Conservation (phyloP, 2,888 invertebrate genomes). For the Rhopalosiphum nymphaeae region DNA sequence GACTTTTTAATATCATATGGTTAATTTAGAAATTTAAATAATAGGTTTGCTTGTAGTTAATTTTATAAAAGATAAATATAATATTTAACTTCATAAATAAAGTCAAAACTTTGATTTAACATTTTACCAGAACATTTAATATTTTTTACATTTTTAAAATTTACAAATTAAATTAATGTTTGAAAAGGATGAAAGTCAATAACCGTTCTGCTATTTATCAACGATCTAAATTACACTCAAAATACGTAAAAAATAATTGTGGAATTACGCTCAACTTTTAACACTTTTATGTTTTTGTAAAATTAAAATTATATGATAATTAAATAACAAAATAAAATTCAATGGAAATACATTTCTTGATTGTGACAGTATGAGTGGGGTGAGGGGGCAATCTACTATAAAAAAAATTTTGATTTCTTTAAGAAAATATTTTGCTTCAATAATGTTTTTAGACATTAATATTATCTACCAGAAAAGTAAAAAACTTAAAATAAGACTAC, state of each 20-base stretch:
- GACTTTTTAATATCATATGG: not conserved
- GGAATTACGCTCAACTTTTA: too few relatives aligned
- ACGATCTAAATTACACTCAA: too few relatives aligned
- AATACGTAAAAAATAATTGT: too few relatives aligned
- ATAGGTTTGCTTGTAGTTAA: not conserved
- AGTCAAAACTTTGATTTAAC: not conserved
- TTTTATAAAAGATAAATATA: not conserved
- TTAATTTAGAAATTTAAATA: not conserved
- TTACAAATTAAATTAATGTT: not conserved
- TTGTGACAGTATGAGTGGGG: too few relatives aligned
- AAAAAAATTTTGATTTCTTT: not conserved
- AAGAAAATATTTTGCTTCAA: not conserved
- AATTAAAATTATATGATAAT: not conserved
- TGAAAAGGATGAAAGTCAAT: not conserved
- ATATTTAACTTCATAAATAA: not conserved
- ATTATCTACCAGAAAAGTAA: not conserved
- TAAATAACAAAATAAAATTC: not conserved
- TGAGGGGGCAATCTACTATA: not conserved
- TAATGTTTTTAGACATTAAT: not conserved
- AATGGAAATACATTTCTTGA: not conserved
- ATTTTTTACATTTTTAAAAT: not conserved
- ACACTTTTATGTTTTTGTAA: not conserved
- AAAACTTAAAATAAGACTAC: not conserved
- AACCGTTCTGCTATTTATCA: too few relatives aligned
- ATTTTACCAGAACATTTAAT: not conserved